These are phyloP conservation scores for Bombus pascuorum DNA, from an alignment of 1,140 invertebrate species.

Conservation along the genomic window DNA sequence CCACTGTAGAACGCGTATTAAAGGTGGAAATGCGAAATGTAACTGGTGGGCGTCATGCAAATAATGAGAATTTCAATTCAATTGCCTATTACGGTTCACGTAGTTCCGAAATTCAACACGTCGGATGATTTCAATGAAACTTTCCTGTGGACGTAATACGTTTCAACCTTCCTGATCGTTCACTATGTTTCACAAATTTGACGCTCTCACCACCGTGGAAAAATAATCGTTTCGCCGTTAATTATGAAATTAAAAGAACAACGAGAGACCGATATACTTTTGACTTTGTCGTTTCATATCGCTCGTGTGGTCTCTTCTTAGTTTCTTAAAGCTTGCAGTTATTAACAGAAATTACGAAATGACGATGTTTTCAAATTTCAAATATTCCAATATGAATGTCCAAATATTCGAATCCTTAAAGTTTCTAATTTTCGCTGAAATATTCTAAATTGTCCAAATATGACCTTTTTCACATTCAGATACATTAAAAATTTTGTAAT, in stretches of 20 bases:
- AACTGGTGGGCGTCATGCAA: constrained; percentile 43
- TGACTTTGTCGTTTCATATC: too few species aligned
- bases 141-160: not conserved
- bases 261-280: too few species aligned
- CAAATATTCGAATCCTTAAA: too few species aligned
- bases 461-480: not conserved
- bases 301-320: too few species aligned
- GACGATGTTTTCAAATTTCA: too few species aligned
- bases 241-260: too few species aligned
- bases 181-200: not conserved
- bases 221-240: not conserved
- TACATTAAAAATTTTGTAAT: not conserved
- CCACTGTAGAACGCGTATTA: constrained; percentile 31
- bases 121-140: constrained; percentile 19
- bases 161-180: not conserved
- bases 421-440: too few species aligned
- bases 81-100: constrained; percentile 22
- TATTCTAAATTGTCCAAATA: too few species aligned
- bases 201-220: not conserved
- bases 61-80: constrained; percentile 49
- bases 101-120: constrained; percentile 2
- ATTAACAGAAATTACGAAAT: too few species aligned
- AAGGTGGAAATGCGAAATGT: constrained; percentile 30
- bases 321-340: too few species aligned
- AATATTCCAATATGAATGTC: too few species aligned